phyloP scores from a whole-genome alignment of 2,888 invertebrate genomes.

The Aspidiotus destructor region DNA sequence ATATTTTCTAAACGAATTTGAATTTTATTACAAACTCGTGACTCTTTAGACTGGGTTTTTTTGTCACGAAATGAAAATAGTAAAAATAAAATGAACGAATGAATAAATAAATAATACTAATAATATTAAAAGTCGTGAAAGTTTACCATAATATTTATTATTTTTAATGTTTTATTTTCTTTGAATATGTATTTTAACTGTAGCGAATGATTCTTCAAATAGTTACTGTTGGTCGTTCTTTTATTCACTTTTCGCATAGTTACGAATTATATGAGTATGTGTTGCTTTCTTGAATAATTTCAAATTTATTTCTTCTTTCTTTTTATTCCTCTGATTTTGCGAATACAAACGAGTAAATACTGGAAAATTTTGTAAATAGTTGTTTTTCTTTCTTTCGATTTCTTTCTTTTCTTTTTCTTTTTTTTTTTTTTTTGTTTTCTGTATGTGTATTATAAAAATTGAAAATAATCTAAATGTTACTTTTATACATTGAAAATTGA shows the following conservation, averaged over 20 bases:
- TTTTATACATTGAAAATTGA: conserved; percentile 25
- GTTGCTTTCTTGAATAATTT: conserved; percentile 8
- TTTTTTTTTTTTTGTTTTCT: background rate
- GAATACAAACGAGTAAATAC: conserved; percentile 20
- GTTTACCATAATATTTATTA: conserved; percentile 2
- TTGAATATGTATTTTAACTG: background rate
- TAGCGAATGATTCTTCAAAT: background rate
- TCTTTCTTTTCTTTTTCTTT: too few species aligned
- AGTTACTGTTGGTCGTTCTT: conserved; percentile 19
- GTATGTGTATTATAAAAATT: background rate
- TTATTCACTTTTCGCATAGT: too few species aligned
- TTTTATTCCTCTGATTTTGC: conserved; percentile 6
- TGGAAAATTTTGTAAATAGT: conserved; percentile 18
- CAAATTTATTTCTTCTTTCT: conserved; percentile 11
- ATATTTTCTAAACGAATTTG: too few species aligned
- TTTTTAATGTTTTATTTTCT: background rate
- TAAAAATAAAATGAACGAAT: background rate
- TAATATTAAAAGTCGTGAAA: background rate
- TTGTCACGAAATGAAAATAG: background rate
- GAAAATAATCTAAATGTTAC: conserved; percentile 27
- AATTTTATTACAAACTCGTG: background rate
- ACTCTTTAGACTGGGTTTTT: background rate
- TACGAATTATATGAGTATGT: too few species aligned
- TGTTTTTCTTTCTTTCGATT: conserved; percentile 10
- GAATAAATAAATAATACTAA: too few species aligned